Evolutionary conservation across 2,797 vertebrate genomes (phyloP).

Genomic region (Sciaenops ocellatus): DNA sequence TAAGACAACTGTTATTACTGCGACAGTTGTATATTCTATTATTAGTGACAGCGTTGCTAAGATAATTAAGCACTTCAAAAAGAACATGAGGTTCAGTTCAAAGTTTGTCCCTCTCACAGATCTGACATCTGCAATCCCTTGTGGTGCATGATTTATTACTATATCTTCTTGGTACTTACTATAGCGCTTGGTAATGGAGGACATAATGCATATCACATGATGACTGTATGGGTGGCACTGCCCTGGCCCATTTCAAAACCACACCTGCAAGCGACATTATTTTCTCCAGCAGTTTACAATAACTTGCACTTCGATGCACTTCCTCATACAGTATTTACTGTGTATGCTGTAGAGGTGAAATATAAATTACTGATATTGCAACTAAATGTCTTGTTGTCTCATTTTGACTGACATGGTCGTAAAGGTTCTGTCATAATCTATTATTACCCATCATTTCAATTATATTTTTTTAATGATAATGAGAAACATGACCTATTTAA

Average conservation of each 20-base stretch:
- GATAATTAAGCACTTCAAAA: slow-evolving; percentile 30
- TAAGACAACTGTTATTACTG: neutral
- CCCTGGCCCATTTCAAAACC: slow-evolving; percentile 20
- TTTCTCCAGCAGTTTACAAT: neutral
- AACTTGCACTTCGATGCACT: neutral
- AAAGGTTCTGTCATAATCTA: too few relatives aligned
- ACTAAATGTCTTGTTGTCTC: neutral
- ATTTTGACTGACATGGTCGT: too few relatives aligned
- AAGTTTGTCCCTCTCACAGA: slow-evolving; percentile 20
- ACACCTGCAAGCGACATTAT: slow-evolving; percentile 8
- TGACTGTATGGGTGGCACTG: slow-evolving; percentile 8
- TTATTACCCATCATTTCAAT: too few relatives aligned
- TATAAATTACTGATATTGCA: neutral
- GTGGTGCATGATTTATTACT: slow-evolving; percentile 9
- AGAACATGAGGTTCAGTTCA: slow-evolving; percentile 13
- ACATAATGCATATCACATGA: neutral
- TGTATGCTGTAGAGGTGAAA: neutral
- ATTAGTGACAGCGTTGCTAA: neutral
- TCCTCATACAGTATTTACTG: neutral
- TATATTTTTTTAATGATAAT: too few relatives aligned
- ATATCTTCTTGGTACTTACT: neutral
- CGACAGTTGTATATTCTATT: neutral
- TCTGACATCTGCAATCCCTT: slow-evolving; percentile 7
- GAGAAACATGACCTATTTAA: too few relatives aligned
- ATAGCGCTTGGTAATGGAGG: slow-evolving; percentile 2